These are phyloP conservation scores for Cinara cedri DNA, from an alignment of 2,888 invertebrate genomes.

Conservation along the genomic window DNA sequence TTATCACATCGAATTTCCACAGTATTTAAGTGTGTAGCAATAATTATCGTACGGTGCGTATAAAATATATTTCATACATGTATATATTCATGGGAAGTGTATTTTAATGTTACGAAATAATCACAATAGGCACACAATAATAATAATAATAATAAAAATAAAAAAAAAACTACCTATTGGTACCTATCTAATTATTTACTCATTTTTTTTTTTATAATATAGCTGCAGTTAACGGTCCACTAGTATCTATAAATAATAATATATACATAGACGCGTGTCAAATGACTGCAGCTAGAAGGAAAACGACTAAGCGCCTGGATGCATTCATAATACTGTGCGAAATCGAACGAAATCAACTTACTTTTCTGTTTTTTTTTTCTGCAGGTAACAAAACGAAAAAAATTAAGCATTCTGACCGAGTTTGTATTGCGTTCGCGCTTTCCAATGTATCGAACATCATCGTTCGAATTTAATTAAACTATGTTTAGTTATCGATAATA, in stretches of 20 bases:
- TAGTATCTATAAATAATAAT: constrained; percentile 1
- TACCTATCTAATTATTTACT: constrained; percentile 47
- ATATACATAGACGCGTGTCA: constrained; percentile 51
- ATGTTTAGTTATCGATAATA: too few species aligned
- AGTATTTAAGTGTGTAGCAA: constrained; percentile 37
- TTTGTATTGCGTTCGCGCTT: neutral
- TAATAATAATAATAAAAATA: constrained; percentile 3
- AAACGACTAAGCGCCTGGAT: constrained; percentile 48
- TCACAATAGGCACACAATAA: too few species aligned
- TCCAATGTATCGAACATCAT: too few species aligned
- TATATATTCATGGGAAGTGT: constrained; percentile 26
- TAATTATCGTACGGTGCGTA: constrained; percentile 16
- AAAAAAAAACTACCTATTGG: neutral
- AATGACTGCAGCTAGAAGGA: constrained; percentile 10
- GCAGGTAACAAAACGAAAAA: neutral
- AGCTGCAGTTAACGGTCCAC: constrained; percentile 32
- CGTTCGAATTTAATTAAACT: too few species aligned
- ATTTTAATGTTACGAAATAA: constrained; percentile 46
- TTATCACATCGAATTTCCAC: constrained; percentile 28
- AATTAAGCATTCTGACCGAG: neutral
- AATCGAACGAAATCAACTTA: constrained; percentile 21
- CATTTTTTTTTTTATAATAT: constrained; percentile 23
- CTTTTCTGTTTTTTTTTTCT: neutral
- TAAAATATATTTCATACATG: neutral
- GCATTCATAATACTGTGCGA: constrained; percentile 32